Percentiles rank a stretch among this genome's conserved stretches.
These are phyloP conservation scores for Anagyrus pseudococci DNA, from an alignment of 2,888 invertebrate genomes.

Conservation along the genomic window DNA sequence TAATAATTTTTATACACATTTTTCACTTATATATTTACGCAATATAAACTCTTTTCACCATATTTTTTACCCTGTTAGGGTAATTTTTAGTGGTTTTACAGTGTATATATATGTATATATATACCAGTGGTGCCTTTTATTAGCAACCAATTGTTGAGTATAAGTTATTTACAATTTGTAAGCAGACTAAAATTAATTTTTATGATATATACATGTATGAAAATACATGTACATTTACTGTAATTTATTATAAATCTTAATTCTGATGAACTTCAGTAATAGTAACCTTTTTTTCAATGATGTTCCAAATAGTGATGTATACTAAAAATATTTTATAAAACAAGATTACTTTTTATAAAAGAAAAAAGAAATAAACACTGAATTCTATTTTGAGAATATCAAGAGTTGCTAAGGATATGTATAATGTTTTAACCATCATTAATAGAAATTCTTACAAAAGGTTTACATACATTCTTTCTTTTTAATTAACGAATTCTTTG, in stretches of 20 bases:
- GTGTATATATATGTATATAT: conserved; percentile 37
- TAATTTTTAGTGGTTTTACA: conserved; percentile 31
- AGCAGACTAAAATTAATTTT: conserved; percentile 42
- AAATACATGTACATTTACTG: conserved; percentile 36
- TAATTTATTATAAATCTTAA: background rate
- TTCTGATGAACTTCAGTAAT: background rate
- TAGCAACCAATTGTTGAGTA: conserved; percentile 42
- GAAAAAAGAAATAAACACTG: too few relatives aligned
- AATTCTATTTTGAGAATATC: too few relatives aligned
- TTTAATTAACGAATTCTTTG: conserved; percentile 40
- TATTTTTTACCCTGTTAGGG: conserved; percentile 28
- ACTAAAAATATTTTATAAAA: too few relatives aligned
- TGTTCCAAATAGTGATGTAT: too few relatives aligned
- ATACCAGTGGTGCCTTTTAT: conserved; percentile 35
- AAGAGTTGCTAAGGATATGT: too few relatives aligned
- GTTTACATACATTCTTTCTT: conserved; percentile 33
- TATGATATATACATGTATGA: conserved; percentile 31
- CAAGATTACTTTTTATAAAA: too few relatives aligned
- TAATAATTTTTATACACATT: conserved; percentile 51
- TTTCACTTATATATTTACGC: conserved; percentile 41
- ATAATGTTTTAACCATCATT: conserved; percentile 20
- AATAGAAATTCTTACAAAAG: conserved; percentile 41
- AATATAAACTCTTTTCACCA: conserved; percentile 42
- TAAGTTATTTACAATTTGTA: conserved; percentile 55
- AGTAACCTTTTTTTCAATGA: conserved; percentile 18